Evolutionary conservation across 2,113 vertebrate genomes (phyloP), one percentile per base, ranked within the genome.

Genomic region (Paralichthys olivaceus): DNA sequence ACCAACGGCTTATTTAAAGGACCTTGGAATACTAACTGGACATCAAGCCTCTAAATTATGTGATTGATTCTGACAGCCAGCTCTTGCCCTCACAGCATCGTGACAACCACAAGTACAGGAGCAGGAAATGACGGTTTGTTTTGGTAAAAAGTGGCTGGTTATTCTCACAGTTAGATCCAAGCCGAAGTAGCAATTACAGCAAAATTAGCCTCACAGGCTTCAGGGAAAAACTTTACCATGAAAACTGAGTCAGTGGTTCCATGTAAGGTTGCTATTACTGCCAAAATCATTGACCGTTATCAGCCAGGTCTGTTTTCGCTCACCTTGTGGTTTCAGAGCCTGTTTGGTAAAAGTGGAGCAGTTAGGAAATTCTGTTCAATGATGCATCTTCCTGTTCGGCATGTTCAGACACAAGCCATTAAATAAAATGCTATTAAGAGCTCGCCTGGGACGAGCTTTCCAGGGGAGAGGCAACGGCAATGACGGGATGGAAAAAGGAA

Each of bases 1-100:
- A 90, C 85, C 84, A 89, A 88, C 76, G 37, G 84, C 79, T 84
- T 81, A 88, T 89, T 87, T 80, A 76, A 85, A 83, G 72, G 84
- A 87, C 78, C 84, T 87, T 76, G 84, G 83, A 81, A 89, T 73
- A 83, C 81, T 88, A 87, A 90, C 79, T 84, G 83, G 75, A 72
- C 66, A 85, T 86, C 83, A 86, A 72, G 60, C 55, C 5, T 47
- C 59, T 77, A 61, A 85, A 80, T 68, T 59, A 22, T 22, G 25
- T 63, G 69, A 89, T 69, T 65, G 77, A 86, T 77, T 86, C 19
- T 49, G 87, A 88, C 84, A 83, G 80, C 66, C 70, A 53, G 45
- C 0, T 13, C 84, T 72, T 68, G 26, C 69, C 71, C 58, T 75
- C 32, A 32, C 26, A 19, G 65, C 56, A 71, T 79, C 75, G 65